These are phyloP conservation scores for rabbit (Oryctolagus cuniculus) DNA, from an alignment of 2,113 vertebrate species.

Conservation along the genomic window DNA sequence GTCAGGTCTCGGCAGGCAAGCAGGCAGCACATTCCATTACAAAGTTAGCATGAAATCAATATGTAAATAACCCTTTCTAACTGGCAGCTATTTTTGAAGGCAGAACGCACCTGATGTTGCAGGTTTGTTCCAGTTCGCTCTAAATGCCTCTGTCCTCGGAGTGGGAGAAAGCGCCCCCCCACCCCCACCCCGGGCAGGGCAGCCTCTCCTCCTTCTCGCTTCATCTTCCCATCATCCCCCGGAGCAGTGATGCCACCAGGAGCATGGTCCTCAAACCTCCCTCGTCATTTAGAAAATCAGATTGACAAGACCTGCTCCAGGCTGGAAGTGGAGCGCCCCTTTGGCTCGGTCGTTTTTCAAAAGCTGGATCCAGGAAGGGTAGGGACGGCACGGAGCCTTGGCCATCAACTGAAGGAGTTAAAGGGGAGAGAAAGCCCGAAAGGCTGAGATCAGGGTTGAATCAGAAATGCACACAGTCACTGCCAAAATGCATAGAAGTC, in stretches of 20 bases:
- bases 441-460: slow-evolving; percentile 54
- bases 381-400: neutral
- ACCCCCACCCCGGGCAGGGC: neutral
- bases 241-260: neutral
- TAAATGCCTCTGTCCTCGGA: slow-evolving; percentile 82
- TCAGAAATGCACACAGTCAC: slow-evolving; percentile 56
- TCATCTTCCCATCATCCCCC: slow-evolving; percentile 59
- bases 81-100: slow-evolving; percentile 84
- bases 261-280: slow-evolving; percentile 35
- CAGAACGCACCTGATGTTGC: slow-evolving; percentile 85
- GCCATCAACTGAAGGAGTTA: neutral
- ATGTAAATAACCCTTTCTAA: slow-evolving; percentile 84
- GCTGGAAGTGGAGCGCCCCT: neutral
- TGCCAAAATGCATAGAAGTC: neutral
- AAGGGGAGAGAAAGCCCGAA: neutral
- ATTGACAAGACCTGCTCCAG: slow-evolving; percentile 32
- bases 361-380: neutral
- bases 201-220: slow-evolving; percentile 9
- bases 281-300: slow-evolving; percentile 68
- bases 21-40: slow-evolving; percentile 79
- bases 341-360: slow-evolving; percentile 62
- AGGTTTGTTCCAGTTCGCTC: slow-evolving; percentile 85
- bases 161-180: slow-evolving; percentile 23
- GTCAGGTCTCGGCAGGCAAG: slow-evolving; percentile 79
- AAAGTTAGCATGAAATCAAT: slow-evolving; percentile 84